A percentile compares a stretch with the other conserved stretches of the same genome.
Evolutionary conservation across 2,113 vertebrate genomes (phyloP).

Genomic region (Anarhynchus alexandrinus): DNA sequence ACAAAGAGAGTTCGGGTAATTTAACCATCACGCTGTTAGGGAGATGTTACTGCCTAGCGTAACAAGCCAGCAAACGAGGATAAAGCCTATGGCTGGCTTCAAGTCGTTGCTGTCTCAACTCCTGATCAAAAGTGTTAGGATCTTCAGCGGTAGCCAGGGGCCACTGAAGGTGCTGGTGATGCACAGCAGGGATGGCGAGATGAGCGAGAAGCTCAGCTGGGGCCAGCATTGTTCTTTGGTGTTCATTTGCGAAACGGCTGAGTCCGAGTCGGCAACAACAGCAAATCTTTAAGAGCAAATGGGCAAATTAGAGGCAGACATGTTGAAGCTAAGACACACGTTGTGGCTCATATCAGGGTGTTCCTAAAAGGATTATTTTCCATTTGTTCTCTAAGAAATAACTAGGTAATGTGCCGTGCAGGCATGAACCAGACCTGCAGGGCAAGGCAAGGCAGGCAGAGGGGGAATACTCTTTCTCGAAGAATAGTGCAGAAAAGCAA

Average conservation of each 20-base stretch:
- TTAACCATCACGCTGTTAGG: neutral
- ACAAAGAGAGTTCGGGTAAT: neutral
- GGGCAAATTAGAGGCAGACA: neutral
- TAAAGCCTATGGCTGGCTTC: neutral
- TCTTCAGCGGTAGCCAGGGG: neutral
- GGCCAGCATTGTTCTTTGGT: neutral
- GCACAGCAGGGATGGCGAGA: neutral
- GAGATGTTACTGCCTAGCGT: neutral
- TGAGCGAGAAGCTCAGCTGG: neutral
- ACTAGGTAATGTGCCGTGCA: neutral
- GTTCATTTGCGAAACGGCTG: neutral
- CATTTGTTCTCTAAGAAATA: neutral
- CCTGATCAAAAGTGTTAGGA: neutral
- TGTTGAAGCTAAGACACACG: neutral
- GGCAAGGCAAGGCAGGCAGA: neutral
- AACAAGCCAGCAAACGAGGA: neutral
- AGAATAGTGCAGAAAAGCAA: neutral
- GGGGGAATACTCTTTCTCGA: neutral
- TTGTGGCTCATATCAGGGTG: neutral
- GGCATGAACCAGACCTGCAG: neutral
- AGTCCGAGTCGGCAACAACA: neutral
- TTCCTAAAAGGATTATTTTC: neutral
- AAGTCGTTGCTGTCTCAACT: neutral
- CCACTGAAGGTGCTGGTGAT: neutral
- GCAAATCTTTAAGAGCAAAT: neutral